A percentile compares a stretch with the other conserved stretches of the same genome.
Conservation (phyloP, 1,140 invertebrate species). For the Diabrotica undecimpunctata region DNA sequence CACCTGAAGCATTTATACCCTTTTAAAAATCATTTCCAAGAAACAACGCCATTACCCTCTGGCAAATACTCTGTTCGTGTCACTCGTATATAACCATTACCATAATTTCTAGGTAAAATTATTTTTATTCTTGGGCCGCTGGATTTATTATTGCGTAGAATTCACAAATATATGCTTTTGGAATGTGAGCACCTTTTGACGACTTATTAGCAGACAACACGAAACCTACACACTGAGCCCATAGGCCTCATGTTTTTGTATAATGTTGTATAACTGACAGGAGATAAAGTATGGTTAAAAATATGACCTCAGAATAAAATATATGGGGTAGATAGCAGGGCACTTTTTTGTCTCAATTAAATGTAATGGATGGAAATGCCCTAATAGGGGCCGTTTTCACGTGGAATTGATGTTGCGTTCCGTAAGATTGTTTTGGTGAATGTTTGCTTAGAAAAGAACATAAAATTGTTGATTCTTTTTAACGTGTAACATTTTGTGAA, state of each 20-base stretch:
- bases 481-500: no score
- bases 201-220: constrained; percentile 10
- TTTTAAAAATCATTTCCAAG: not conserved
- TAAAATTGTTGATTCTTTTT: no score
- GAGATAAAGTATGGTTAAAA: not conserved
- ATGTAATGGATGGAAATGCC: no score
- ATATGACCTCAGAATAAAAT: no score
- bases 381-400: no score
- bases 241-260: not conserved
- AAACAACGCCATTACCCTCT: not conserved
- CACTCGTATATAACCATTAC: constrained; percentile 7
- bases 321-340: no score
- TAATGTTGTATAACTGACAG: not conserved
- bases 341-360: no score
- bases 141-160: constrained; percentile 10
- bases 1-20: not conserved
- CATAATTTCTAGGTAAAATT: constrained; percentile 11
- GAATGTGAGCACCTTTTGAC: constrained; percentile 7
- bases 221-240: not conserved
- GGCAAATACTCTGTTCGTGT: constrained; percentile 2
- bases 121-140: constrained; percentile 5
- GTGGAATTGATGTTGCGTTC: no score
- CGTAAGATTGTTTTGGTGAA: no score
- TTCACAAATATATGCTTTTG: constrained; percentile 8
- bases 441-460: no score